These are phyloP conservation scores for Tychaedon coryphoeus DNA, from an alignment of 2,113 vertebrate genomes.

Conservation along the genomic window DNA sequence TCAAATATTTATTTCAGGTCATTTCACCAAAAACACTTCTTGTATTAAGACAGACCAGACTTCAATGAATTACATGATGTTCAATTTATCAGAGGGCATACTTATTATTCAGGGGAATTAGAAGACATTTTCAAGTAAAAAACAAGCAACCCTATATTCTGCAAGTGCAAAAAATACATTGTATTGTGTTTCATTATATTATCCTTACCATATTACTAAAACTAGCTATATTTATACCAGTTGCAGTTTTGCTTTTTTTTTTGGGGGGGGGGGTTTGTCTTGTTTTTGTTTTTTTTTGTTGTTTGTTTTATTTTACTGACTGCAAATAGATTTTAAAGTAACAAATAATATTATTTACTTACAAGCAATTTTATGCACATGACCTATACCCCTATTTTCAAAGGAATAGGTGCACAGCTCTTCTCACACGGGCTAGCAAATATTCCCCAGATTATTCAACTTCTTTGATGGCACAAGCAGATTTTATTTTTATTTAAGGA, in stretches of 20 bases:
- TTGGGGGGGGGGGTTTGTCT: background rate
- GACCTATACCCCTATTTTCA: background rate
- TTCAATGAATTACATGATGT: background rate
- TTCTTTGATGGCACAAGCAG: background rate
- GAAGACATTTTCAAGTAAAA: background rate
- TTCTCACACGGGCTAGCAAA: background rate
- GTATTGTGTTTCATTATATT: background rate
- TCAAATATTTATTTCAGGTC: background rate
- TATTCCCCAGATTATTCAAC: background rate
- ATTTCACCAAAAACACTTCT: background rate
- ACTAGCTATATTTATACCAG: background rate
- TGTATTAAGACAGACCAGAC: background rate
- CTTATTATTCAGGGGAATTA: background rate
- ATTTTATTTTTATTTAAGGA: background rate
- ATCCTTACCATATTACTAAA: background rate
- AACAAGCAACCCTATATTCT: background rate
- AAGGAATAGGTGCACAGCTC: background rate
- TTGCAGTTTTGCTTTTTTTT: background rate
- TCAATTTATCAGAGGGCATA: background rate
- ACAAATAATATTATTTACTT: background rate
- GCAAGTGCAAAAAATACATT: background rate
- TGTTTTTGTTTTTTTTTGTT: background rate
- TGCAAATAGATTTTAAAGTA: background rate
- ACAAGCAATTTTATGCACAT: background rate
- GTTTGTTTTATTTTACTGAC: background rate